Evolutionary conservation across 2,113 vertebrate genomes (phyloP).

Genomic region (Scortum barcoo): DNA sequence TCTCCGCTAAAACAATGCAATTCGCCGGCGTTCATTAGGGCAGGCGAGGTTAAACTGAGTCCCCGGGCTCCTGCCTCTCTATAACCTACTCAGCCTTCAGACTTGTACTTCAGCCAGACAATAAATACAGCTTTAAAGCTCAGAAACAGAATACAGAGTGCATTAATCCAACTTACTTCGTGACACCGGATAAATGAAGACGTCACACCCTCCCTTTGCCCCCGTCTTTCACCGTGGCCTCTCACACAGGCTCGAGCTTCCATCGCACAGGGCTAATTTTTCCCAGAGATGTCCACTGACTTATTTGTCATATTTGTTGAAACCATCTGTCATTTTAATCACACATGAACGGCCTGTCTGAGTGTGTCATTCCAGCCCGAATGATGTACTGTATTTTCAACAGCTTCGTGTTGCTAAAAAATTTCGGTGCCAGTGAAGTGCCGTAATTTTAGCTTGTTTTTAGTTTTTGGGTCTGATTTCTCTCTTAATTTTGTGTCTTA

Average conservation of each 20-base stretch:
- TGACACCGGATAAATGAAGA: conserved; percentile 29
- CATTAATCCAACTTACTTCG: neutral
- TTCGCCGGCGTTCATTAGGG: conserved; percentile 55
- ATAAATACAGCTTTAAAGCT: conserved; percentile 17
- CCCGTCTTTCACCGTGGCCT: neutral
- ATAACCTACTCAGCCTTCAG: conserved; percentile 23
- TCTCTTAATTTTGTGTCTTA: neutral
- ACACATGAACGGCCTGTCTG: neutral
- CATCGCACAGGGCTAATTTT: neutral
- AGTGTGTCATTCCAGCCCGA: conserved; percentile 7
- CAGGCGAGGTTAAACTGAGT: conserved; percentile 62
- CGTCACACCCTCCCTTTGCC: neutral
- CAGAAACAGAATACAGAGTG: conserved; percentile 19
- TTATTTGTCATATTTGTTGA: conserved; percentile 46
- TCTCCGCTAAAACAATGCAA: conserved; percentile 71
- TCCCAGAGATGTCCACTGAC: neutral
- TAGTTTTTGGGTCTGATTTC: neutral
- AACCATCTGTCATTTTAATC: conserved; percentile 42
- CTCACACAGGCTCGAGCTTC: neutral
- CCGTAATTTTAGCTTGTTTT: conserved; percentile 23
- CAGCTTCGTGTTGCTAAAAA: neutral
- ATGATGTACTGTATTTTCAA: neutral
- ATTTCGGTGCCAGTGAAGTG: conserved; percentile 9
- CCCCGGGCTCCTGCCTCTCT: conserved; percentile 12
- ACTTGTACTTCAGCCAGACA: conserved; percentile 18